A percentile compares a stretch with the other conserved stretches of the same genome.
phyloP scores from a whole-genome alignment of 2,888 invertebrate genomes.

The Rugalucina vietnamica region DNA sequence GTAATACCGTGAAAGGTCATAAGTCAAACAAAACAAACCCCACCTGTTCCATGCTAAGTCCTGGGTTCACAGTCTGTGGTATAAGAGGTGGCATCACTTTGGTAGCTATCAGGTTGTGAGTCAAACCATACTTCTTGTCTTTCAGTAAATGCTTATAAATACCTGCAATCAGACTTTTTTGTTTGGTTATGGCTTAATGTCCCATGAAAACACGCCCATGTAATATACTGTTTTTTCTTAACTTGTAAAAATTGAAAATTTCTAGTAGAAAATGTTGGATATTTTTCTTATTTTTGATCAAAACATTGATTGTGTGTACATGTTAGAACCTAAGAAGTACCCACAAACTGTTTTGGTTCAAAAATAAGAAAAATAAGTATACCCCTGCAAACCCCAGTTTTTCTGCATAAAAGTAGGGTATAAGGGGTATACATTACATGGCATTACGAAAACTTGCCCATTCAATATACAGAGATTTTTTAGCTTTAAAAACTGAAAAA shows the following conservation, averaged over 20 bases:
- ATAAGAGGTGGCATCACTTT: constrained; percentile 96
- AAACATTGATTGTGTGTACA: not conserved
- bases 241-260: not conserved
- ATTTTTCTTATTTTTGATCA: not conserved
- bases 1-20: too few relatives aligned
- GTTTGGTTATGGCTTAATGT: not conserved
- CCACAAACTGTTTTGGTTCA: not conserved
- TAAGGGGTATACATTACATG: too few relatives aligned
- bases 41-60: constrained; percentile 92
- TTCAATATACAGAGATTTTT: too few relatives aligned
- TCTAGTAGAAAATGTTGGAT: not conserved
- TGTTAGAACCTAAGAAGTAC: not conserved
- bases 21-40: too few relatives aligned
- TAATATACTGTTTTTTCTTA: too few relatives aligned
- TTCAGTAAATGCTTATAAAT: constrained; percentile 95
- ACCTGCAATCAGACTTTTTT: constrained; percentile 88
- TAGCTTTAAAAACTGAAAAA: too few relatives aligned
- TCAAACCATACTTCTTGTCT: constrained; percentile 95
- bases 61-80: constrained; percentile 96
- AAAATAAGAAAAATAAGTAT: not conserved
- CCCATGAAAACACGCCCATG: not conserved
- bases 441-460: too few relatives aligned
- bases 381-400: not conserved
- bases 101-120: constrained; percentile 95
- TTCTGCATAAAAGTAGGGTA: not conserved